phyloP scores from a whole-genome alignment of 1,140 invertebrate species.

The Melitaea cinxia region DNA sequence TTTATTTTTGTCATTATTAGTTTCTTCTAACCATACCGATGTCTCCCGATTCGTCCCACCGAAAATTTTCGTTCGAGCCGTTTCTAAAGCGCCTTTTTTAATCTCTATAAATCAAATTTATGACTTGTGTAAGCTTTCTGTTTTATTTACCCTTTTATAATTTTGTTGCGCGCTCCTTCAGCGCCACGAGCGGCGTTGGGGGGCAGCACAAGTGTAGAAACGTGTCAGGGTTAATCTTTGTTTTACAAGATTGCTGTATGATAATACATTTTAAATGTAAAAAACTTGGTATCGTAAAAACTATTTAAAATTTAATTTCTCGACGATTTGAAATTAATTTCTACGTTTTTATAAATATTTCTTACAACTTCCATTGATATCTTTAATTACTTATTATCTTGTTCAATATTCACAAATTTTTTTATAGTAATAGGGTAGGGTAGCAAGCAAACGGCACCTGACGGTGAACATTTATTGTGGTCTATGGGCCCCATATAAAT shows the following conservation, averaged over 20 bases:
- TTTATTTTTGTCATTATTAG: conserved; percentile 22
- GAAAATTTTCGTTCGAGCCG: conserved; percentile 80
- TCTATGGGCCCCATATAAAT: too few species aligned
- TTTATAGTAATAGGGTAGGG: too few species aligned
- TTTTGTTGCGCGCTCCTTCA: conserved; percentile 63
- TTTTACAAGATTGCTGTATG: neutral
- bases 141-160: conserved; percentile 82
- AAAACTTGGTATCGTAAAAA: neutral
- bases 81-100: conserved; percentile 81
- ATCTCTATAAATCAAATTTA: conserved; percentile 82
- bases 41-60: conserved; percentile 77
- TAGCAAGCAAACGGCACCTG: too few species aligned
- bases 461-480: too few species aligned
- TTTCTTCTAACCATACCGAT: conserved; percentile 58
- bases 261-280: neutral
- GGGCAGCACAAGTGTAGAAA: conserved; percentile 28
- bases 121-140: conserved; percentile 81
- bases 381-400: too few species aligned
- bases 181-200: conserved; percentile 40
- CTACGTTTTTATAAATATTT: too few species aligned
- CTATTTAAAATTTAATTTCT: too few species aligned
- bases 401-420: too few species aligned
- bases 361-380: too few species aligned
- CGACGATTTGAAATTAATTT: too few species aligned
- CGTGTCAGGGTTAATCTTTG: conserved; percentile 1